Conservation (phyloP, 2,797 vertebrate genomes). For the Chloroceryle amazona region DNA sequence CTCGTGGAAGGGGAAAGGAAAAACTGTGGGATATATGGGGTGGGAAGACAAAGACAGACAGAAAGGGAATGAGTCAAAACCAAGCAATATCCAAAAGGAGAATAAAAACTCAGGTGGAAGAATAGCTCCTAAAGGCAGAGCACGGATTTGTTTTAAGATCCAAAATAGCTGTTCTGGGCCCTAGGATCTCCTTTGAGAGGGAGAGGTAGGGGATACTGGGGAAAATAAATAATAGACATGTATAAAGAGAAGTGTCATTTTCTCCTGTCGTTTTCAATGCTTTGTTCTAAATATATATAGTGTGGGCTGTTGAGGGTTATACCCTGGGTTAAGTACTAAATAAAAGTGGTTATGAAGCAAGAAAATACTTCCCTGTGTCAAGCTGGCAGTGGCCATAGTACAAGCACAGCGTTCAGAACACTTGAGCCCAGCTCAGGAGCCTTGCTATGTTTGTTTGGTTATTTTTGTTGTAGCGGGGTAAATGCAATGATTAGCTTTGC, state of each 20-base stretch:
- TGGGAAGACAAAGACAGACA: neutral
- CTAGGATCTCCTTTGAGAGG: neutral
- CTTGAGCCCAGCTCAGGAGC: neutral
- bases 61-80: neutral
- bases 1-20: neutral
- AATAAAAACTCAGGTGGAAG: neutral
- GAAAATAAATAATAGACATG: neutral
- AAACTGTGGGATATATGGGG: fast-evolving
- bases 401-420: neutral
- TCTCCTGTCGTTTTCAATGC: neutral
- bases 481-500: neutral
- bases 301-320: neutral
- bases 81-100: neutral
- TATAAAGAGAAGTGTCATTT: neutral
- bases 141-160: neutral
- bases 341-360: neutral
- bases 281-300: neutral
- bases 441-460: neutral
- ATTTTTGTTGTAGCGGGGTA: neutral
- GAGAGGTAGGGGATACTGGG: neutral
- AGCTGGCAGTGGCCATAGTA: neutral
- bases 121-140: neutral
- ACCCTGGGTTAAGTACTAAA: neutral
- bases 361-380: neutral
- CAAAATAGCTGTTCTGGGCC: neutral